phyloP scores from a whole-genome alignment of 64 coral and sea anemone genomes.

The Cladopsammia gracilis region DNA sequence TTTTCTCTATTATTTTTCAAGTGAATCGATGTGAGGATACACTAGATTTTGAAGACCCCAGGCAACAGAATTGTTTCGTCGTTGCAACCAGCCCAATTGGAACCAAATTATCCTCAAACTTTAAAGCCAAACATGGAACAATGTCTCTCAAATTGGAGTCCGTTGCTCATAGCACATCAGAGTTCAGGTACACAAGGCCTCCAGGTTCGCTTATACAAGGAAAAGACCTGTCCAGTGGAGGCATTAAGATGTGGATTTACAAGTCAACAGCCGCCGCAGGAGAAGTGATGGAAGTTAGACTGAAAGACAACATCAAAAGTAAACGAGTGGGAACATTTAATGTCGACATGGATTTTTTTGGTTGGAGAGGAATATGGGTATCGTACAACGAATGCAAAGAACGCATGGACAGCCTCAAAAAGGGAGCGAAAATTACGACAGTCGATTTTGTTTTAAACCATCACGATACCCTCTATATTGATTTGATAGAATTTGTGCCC shows the following conservation, averaged over 20 bases:
- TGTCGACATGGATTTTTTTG: neutral
- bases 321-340: neutral
- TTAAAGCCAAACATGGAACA: neutral
- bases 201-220: neutral
- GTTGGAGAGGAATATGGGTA: neutral
- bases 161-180: neutral
- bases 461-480: too few species aligned
- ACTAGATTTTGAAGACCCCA: too few species aligned
- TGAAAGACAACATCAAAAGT: neutral
- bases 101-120: too few species aligned
- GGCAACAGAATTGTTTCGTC: too few species aligned
- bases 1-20: too few species aligned
- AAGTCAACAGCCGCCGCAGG: neutral
- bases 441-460: neutral
- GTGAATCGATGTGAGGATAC: too few species aligned
- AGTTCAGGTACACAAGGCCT: neutral
- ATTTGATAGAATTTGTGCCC: too few species aligned
- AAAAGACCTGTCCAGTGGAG: neutral
- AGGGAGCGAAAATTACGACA: too few species aligned
- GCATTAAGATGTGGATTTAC: too few species aligned
- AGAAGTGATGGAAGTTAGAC: conserved; percentile 2
- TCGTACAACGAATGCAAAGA: conserved; percentile 9
- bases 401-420: neutral
- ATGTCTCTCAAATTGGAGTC: too few species aligned
- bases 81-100: too few species aligned